Conservation (phyloP, 2,888 invertebrate species). For the Dichetophora obliterata region DNA sequence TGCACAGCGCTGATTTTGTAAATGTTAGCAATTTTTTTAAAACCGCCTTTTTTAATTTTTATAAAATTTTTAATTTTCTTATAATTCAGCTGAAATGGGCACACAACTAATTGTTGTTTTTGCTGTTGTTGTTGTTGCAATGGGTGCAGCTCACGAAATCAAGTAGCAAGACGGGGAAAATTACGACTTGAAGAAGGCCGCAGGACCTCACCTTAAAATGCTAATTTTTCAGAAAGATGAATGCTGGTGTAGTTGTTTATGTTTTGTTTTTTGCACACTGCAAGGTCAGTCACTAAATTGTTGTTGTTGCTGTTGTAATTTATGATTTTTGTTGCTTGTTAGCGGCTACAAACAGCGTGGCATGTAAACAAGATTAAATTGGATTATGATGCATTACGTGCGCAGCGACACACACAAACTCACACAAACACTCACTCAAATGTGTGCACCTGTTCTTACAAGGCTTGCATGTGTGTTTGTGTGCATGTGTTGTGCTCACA, state of each 20-base stretch:
- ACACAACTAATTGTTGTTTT: neutral
- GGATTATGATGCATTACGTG: constrained; percentile 39
- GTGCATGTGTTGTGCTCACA: neutral
- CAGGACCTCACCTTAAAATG: constrained; percentile 8
- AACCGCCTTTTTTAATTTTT: neutral
- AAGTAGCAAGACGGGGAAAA: neutral
- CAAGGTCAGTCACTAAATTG: neutral
- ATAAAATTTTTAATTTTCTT: neutral
- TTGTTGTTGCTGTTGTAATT: constrained; percentile 18
- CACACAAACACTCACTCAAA: neutral
- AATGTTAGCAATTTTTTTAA: too few relatives aligned
- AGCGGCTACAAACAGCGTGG: constrained; percentile 49
- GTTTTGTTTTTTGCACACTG: neutral
- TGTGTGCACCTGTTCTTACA: constrained; percentile 16
- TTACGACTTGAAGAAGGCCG: neutral
- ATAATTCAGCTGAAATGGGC: neutral
- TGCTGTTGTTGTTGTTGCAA: neutral
- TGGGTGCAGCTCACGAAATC: constrained; percentile 5
- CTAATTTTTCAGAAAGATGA: neutral
- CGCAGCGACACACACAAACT: constrained; percentile 16
- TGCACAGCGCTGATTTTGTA: neutral
- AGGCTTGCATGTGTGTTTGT: constrained; percentile 8
- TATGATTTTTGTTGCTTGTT: neutral
- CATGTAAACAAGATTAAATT: constrained; percentile 54
- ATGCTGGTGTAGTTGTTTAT: too few relatives aligned